Percentiles rank a stretch among this genome's conserved stretches.
These are phyloP conservation scores for Microcebus jonahi DNA, from an alignment of 2,113 vertebrate genomes.

Conservation along the genomic window DNA sequence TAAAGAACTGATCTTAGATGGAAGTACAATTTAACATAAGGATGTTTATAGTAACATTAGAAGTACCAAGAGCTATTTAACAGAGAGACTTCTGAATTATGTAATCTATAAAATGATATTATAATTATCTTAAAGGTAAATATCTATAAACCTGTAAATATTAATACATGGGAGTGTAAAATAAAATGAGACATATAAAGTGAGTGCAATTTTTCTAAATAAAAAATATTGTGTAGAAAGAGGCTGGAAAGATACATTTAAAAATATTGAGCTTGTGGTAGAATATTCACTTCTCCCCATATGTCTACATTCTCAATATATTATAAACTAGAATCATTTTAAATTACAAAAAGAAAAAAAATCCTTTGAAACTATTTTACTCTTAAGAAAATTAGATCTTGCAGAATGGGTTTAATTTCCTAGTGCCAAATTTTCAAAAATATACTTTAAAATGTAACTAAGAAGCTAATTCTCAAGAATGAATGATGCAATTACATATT, in stretches of 20 bases:
- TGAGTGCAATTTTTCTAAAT: neutral
- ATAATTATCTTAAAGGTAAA: conserved; percentile 23
- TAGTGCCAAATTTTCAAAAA: neutral
- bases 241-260: neutral
- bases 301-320: neutral
- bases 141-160: neutral
- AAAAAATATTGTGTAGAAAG: neutral
- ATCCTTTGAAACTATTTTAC: neutral
- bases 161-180: neutral
- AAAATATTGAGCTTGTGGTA: neutral
- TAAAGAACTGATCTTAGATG: neutral
- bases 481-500: neutral
- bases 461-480: neutral
- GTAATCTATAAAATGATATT: neutral
- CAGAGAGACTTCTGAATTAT: neutral
- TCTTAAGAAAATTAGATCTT: neutral
- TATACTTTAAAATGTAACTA: neutral
- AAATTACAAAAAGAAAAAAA: neutral
- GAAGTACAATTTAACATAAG: neutral
- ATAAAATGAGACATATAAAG: neutral
- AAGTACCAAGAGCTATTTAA: conserved; percentile 13
- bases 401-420: neutral
- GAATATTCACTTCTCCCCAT: neutral
- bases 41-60: neutral
- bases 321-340: neutral